Conservation (phyloP, 2,888 invertebrate species). For the Ommatoiulus sabulosus region DNA sequence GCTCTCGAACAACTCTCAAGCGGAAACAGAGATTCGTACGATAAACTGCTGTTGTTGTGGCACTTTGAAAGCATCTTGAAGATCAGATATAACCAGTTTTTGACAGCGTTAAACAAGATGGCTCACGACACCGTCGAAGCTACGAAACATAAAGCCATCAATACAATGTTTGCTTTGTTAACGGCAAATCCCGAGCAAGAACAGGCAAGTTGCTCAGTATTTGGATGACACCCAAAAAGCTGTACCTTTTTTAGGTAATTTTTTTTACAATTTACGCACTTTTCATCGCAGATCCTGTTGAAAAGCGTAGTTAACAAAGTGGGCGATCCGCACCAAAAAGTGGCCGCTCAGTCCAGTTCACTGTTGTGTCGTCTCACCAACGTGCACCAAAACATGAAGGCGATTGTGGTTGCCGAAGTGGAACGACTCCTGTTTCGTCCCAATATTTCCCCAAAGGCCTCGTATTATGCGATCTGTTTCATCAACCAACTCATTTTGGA, state of each 20-base stretch:
- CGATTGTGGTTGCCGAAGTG: slow-evolving; percentile 85
- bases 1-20: slow-evolving; percentile 68
- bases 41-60: slow-evolving; percentile 81
- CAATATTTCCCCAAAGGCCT: slow-evolving; percentile 86
- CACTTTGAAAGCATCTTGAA: slow-evolving; percentile 90
- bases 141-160: slow-evolving; percentile 83
- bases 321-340: slow-evolving; percentile 90
- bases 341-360: slow-evolving; percentile 89
- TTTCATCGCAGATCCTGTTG: slow-evolving; percentile 75
- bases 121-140: slow-evolving; percentile 83
- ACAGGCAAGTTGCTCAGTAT: slow-evolving; percentile 71
- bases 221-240: too few species aligned
- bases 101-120: slow-evolving; percentile 77
- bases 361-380: slow-evolving; percentile 84
- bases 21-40: slow-evolving; percentile 74
- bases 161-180: slow-evolving; percentile 79
- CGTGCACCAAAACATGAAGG: slow-evolving; percentile 92
- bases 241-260: too few species aligned
- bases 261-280: too few species aligned
- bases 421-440: slow-evolving; percentile 90
- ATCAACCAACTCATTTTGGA: slow-evolving; percentile 85
- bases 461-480: slow-evolving; percentile 94
- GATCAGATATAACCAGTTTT: slow-evolving; percentile 78
- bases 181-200: slow-evolving; percentile 86
- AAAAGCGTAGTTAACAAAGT: slow-evolving; percentile 91